Base-by-base conservation (phyloP, 2,797 vertebrate genomes). In the Orientallactaga sibirica region DNA sequence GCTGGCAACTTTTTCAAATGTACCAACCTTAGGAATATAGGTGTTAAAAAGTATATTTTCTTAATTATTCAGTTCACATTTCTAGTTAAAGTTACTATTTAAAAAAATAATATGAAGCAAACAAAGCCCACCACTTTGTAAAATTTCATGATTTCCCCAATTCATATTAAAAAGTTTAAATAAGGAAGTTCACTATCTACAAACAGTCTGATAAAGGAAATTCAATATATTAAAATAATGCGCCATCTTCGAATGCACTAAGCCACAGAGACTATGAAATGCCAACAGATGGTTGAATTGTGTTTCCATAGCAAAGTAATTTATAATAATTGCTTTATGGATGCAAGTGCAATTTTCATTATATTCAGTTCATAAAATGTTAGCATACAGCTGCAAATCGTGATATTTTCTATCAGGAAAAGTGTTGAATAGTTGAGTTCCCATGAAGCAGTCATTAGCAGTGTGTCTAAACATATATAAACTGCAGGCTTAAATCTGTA, bases 271-370 rank as follows among this genome's bases (percentile, higher is more conserved):
- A 97, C 97, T 93, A 97, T 67, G 97, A 98, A 98, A 98, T 98
- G 98, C 98, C 98, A 98, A 97, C 98, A 98, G 98, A 98, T 98
- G 98, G 98, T 75, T 98, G 98, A 97, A 98, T 98, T 98, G 98
- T 98, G 98, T 98, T 98, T 98, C 98, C 98, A 98, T 98, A 98
- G 98, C 98, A 98, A 98, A 98, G 97, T 98, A 98, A 98, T 98
- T 98, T 98, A 98, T 98, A 98, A 98, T 98, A 98, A 98, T 98
- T 98, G 98, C 98, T 90, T 97, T 98, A 98, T 97, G 97, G 97
- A 98, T 90, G 95, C 97, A 98, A 98, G 97, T 97, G 98, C 96
- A 98, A 98, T 98, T 98, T 98, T 97, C 97, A 98, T 98, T 98
- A 98, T 98, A 98, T 98, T 98, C 97, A 86, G 98, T 98, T 98